Percentiles rank a stretch among this genome's conserved stretches.
phyloP scores from a whole-genome alignment of 2,113 vertebrate species.

The Melanocharis versteri region DNA sequence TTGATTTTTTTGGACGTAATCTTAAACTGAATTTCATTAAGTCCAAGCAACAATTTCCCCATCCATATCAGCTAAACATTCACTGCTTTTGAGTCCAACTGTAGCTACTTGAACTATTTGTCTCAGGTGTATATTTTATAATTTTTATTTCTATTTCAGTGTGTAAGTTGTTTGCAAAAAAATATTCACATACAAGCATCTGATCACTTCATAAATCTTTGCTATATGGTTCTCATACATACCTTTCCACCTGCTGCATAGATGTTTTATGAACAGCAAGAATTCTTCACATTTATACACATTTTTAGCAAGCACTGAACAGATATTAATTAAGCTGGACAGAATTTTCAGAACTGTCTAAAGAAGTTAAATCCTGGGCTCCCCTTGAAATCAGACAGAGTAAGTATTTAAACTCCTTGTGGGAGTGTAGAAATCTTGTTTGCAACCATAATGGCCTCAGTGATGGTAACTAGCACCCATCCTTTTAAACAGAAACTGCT shows the following conservation, averaged over 20 bases:
- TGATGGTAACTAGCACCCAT: not conserved
- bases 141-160: not conserved
- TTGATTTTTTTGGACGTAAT: fast-evolving
- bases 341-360: not conserved
- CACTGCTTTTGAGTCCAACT: not conserved
- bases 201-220: not conserved
- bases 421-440: not conserved
- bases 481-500: not conserved
- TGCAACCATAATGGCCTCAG: not conserved
- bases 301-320: not conserved
- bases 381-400: not conserved
- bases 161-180: not conserved
- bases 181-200: not conserved
- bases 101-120: not conserved
- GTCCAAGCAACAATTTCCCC: not conserved
- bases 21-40: not conserved
- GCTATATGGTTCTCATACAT: not conserved
- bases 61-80: not conserved
- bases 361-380: not conserved
- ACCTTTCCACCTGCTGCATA: not conserved
- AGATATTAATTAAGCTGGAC: not conserved
- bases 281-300: not conserved
- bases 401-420: not conserved
- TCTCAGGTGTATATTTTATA: not conserved
- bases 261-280: not conserved